phyloP scores from a whole-genome alignment of 2,888 invertebrate species.

The Philaethria dido region DNA sequence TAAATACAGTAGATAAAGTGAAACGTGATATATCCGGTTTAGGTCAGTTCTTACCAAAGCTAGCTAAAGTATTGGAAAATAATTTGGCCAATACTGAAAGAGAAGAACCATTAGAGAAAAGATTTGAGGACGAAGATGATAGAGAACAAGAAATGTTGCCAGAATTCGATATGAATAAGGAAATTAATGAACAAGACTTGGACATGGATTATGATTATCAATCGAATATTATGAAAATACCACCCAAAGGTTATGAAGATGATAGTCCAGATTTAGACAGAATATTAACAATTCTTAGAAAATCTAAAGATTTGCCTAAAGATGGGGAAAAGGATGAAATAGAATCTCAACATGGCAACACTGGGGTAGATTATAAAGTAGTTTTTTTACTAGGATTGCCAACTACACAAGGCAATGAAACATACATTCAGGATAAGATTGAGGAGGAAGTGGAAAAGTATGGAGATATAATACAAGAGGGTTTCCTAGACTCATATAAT shows the following conservation, averaged over 20 bases:
- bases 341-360: slow-evolving; percentile 45
- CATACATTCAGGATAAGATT: slow-evolving; percentile 85
- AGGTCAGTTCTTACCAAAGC: slow-evolving; percentile 62
- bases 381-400: slow-evolving; percentile 85
- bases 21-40: slow-evolving; percentile 64
- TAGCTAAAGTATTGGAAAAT: slow-evolving; percentile 66
- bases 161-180: slow-evolving; percentile 75
- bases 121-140: slow-evolving; percentile 67
- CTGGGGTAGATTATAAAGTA: slow-evolving; percentile 63
- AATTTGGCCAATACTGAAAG: slow-evolving; percentile 56
- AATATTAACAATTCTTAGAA: slow-evolving; percentile 58
- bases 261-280: slow-evolving; percentile 58
- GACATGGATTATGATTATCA: slow-evolving; percentile 69
- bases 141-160: slow-evolving; percentile 60
- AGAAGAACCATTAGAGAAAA: slow-evolving; percentile 58
- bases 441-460: slow-evolving; percentile 86
- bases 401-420: slow-evolving; percentile 78
- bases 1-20: slow-evolving; percentile 50
- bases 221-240: slow-evolving; percentile 77
- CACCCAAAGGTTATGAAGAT: slow-evolving; percentile 67
- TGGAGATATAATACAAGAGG: slow-evolving; percentile 92
- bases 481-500: slow-evolving; percentile 92
- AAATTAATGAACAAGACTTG: slow-evolving; percentile 57
- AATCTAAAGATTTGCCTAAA: slow-evolving; percentile 56
- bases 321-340: slow-evolving; percentile 46